phyloP scores from a whole-genome alignment of 2,797 vertebrate species.

The Rhynchonycteris naso region DNA sequence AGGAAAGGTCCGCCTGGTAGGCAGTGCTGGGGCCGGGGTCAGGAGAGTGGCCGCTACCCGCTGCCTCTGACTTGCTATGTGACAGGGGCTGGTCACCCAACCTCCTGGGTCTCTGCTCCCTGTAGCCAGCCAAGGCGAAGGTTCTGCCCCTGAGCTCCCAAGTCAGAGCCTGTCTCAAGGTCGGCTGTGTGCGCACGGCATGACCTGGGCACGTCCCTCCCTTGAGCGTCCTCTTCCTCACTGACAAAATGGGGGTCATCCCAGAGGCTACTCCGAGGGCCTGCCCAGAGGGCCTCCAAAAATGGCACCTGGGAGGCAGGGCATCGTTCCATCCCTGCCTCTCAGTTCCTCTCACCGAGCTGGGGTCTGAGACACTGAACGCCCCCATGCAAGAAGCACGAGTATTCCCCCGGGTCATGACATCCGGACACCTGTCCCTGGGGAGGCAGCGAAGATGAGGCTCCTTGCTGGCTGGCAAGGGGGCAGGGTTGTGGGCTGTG shows the following conservation, averaged over 20 bases:
- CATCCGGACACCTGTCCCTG: not conserved
- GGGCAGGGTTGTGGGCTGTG: not conserved
- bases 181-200: accelerated
- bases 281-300: accelerated
- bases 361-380: not conserved
- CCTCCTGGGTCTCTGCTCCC: not conserved
- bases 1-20: not conserved
- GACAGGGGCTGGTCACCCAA: not conserved
- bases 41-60: accelerated
- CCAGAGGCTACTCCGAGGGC: not conserved
- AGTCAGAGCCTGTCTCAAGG: not conserved
- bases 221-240: not conserved
- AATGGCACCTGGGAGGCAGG: not conserved
- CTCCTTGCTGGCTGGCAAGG: not conserved
- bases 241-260: not conserved
- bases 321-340: too few relatives aligned
- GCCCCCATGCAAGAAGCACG: not conserved
- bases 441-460: not conserved
- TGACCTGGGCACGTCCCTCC: not conserved
- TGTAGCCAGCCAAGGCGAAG: not conserved
- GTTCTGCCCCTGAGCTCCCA: not conserved
- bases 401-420: not conserved
- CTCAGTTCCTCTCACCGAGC: not conserved
- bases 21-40: not conserved
- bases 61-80: not conserved